These are phyloP conservation scores for Peromyscus polionotus DNA, from an alignment of 2,113 vertebrate genomes.

Conservation along the genomic window DNA sequence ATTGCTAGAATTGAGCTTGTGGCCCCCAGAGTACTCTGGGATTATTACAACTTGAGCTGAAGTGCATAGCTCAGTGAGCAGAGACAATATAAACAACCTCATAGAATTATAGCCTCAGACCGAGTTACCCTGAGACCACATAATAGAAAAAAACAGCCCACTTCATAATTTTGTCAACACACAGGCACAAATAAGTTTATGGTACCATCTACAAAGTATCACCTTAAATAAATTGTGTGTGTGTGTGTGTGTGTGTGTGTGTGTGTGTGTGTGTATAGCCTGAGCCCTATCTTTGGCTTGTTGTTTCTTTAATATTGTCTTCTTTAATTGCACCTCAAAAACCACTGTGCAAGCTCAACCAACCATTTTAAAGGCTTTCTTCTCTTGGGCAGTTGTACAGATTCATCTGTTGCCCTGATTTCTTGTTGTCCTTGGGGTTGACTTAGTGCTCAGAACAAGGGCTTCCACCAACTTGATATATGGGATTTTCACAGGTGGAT, in stretches of 20 bases:
- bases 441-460: not conserved
- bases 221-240: not conserved
- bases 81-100: not conserved
- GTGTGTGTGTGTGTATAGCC: not conserved
- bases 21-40: rapidly evolving
- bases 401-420: not conserved
- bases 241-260: not conserved
- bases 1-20: not conserved
- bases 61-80: not conserved
- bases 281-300: not conserved
- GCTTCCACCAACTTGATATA: not conserved
- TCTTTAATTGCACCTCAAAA: not conserved
- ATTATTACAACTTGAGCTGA: not conserved
- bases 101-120: not conserved
- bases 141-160: not conserved
- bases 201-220: not conserved
- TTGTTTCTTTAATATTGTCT: not conserved
- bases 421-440: not conserved
- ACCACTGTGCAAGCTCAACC: not conserved
- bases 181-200: not conserved
- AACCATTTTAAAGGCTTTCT: not conserved
- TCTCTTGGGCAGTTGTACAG: not conserved
- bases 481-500: not conserved
- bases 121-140: not conserved
- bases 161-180: not conserved